Conservation (phyloP, 2,888 invertebrate genomes). For the Eristalis intricaria region DNA sequence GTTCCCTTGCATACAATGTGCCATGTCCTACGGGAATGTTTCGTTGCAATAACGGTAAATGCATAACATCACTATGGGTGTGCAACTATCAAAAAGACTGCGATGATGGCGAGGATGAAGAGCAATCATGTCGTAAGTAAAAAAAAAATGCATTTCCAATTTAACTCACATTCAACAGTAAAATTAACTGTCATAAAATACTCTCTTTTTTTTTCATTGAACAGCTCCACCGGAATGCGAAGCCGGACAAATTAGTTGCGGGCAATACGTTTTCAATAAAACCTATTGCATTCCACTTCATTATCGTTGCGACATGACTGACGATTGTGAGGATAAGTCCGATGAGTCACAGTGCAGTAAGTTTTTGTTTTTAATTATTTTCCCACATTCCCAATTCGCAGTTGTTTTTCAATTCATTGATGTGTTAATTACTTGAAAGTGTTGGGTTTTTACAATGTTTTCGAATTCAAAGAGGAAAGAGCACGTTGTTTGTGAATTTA, state of each 20-base stretch:
- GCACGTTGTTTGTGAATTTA: neutral
- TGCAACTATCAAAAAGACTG: slow-evolving; percentile 98
- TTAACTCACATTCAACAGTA: neutral
- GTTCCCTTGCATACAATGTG: slow-evolving; percentile 76
- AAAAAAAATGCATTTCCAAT: neutral
- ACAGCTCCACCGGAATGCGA: slow-evolving; percentile 97
- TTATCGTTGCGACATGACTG: slow-evolving; percentile 96
- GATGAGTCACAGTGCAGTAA: slow-evolving; percentile 98
- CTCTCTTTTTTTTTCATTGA: neutral
- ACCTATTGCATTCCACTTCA: slow-evolving; percentile 97
- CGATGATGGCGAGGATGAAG: slow-evolving; percentile 95
- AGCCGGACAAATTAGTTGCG: slow-evolving; percentile 93
- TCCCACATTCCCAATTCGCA: neutral
- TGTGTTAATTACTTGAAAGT: neutral
- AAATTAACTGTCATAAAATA: neutral
- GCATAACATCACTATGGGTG: slow-evolving; percentile 92
- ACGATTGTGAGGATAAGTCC: slow-evolving; percentile 96
- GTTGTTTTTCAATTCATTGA: neutral
- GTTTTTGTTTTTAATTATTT: slow-evolving; percentile 80
- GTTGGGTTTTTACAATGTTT: neutral
- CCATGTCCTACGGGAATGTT: slow-evolving; percentile 90
- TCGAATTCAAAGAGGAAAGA: neutral
- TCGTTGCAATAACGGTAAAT: slow-evolving; percentile 92
- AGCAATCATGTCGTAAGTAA: slow-evolving; percentile 94
- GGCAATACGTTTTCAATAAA: slow-evolving; percentile 96